Conservation (phyloP, 2,797 vertebrate species). For the Clarias fuscus region DNA sequence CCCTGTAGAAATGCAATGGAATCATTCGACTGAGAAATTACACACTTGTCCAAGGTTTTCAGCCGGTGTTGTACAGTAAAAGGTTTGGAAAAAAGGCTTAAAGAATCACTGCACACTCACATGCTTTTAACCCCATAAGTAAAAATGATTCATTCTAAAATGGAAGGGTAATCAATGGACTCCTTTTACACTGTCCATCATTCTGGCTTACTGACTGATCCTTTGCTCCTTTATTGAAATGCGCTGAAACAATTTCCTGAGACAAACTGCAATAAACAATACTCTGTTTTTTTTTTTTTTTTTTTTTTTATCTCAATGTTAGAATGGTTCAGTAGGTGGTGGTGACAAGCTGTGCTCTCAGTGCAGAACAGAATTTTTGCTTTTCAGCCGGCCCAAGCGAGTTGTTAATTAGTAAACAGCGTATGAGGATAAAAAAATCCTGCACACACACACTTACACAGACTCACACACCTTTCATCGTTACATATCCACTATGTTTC, state of each 20-base stretch:
- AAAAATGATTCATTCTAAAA: background rate
- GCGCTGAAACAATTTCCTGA: background rate
- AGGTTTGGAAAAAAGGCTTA: background rate
- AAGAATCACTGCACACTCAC: background rate
- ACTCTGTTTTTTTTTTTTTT: background rate
- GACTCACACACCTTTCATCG: too few relatives aligned
- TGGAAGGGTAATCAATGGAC: background rate
- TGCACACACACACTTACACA: background rate
- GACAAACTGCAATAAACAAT: background rate
- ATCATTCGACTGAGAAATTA: background rate
- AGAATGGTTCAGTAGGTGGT: background rate
- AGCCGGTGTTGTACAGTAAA: background rate
- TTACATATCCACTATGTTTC: background rate
- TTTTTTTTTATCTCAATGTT: background rate
- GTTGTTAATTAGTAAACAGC: background rate
- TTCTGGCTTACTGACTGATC: background rate
- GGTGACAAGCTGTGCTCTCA: background rate
- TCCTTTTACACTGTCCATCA: background rate
- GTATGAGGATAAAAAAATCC: background rate
- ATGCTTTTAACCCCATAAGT: background rate
- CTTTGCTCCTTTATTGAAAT: background rate
- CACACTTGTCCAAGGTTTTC: background rate
- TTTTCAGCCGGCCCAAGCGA: background rate
- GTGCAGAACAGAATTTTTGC: background rate
- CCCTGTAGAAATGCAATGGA: constrained; percentile 69